phyloP scores from a whole-genome alignment of 2,113 vertebrate species.

The Rhinogobius similis region DNA sequence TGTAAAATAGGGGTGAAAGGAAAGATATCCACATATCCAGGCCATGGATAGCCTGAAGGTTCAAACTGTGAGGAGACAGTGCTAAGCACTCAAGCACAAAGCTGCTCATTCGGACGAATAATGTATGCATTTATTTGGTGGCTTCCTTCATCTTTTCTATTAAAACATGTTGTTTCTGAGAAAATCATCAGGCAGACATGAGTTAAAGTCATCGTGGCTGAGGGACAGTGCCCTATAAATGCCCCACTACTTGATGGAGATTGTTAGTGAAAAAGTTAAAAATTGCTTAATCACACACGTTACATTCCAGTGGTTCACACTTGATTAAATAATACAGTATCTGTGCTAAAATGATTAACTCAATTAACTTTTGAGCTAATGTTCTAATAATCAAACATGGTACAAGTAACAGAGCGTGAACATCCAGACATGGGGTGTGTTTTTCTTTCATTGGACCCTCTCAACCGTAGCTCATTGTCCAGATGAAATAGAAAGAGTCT shows the following conservation, averaged over 20 bases:
- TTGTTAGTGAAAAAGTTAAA: slow-evolving; percentile 22
- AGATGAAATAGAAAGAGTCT: neutral
- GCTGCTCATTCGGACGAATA: neutral
- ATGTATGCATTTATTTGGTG: neutral
- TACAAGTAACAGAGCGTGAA: slow-evolving; percentile 30
- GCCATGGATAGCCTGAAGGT: neutral
- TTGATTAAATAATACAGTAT: slow-evolving; percentile 51
- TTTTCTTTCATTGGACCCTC: slow-evolving; percentile 15
- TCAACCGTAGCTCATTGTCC: slow-evolving; percentile 31
- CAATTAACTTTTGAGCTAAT: slow-evolving; percentile 45
- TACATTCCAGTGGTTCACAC: slow-evolving; percentile 38
- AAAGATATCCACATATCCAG: neutral
- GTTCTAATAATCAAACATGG: slow-evolving; percentile 33
- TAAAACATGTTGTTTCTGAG: neutral
- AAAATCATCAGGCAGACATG: neutral
- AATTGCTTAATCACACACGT: slow-evolving; percentile 33
- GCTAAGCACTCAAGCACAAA: slow-evolving; percentile 1
- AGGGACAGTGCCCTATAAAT: neutral
- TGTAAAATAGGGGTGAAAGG: neutral
- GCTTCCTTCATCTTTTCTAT: neutral
- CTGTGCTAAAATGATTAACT: slow-evolving; percentile 37
- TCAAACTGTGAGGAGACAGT: neutral
- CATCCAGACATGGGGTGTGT: slow-evolving; percentile 22
- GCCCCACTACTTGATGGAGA: neutral
- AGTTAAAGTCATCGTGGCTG: neutral